Evolutionary conservation across 2,113 vertebrate species (phyloP), one percentile per base, ranked within the genome.

Genomic region (Odontophorus gujanensis): DNA sequence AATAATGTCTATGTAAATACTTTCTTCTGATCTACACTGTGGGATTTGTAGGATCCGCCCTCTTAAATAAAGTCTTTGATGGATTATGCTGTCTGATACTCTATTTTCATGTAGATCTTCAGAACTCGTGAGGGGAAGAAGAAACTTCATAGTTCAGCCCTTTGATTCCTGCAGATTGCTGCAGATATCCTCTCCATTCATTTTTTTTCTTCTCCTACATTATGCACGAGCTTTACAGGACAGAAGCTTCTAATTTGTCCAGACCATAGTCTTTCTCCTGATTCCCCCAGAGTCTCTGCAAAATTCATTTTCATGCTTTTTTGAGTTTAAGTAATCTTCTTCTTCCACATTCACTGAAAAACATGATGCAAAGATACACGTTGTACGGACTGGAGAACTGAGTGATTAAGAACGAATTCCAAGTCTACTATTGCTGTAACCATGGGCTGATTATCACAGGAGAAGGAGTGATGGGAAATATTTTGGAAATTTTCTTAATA

Each of bases 201-300:
- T 65, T 89, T 85, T 3, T 25, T 68, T 89, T 85, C 5, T 89
- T 25, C 30, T 77, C 25, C 75, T 87, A 15, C 7, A 1, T 76
- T 92, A 59, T 30, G 0, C 50, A 66, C 65, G 75, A 61, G 28
- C 18, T 50, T 65, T 91, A 58, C 75, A 87, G 50, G 53, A 28
- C 38, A 71, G 47, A 71, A 89, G 25, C 63, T 95, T 93, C 67
- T 63, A 82, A 34, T 92, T 92, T 83, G 68, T 59, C 28, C 12
- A 55, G 28, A 5, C 45, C 48, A 3, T 57, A 42, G 17, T 28
- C 55, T 69, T 87, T 25, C 19, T 42, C 2, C 14, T 69, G 13
- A 66, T 51, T 7, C 53, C 21, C 50, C 20, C 18, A 20, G 34
- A 72, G 43, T 45, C 47, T 79, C 45, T 82, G 69, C 25, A 91